A percentile compares a stretch with the other conserved stretches of the same genome.
Conservation (phyloP, 2,797 vertebrate genomes). For the Malacoctenus gilli region DNA sequence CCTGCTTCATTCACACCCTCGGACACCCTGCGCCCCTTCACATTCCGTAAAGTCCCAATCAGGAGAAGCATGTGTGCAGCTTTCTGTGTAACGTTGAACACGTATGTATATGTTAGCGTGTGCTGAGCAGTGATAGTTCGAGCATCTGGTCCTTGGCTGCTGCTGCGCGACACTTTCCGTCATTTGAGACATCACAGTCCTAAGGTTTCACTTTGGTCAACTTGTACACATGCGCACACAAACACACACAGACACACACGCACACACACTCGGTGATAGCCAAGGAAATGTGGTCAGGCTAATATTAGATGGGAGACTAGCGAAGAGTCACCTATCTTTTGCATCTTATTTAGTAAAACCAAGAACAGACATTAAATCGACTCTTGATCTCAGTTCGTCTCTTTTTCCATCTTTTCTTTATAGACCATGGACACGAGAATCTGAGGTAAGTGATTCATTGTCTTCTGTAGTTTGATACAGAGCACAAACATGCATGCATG, state of each 20-base stretch:
- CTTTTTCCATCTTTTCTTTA: constrained; percentile 41
- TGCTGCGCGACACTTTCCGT: constrained; percentile 75
- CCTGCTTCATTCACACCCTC: constrained; percentile 7
- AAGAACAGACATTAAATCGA: constrained; percentile 39
- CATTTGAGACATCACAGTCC: constrained; percentile 71
- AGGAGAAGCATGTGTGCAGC: constrained; percentile 1
- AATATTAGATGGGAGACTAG: constrained; percentile 84
- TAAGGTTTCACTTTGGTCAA: constrained; percentile 75
- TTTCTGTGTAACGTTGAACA: constrained; percentile 8
- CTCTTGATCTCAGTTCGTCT: constrained; percentile 30
- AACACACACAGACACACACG: constrained; percentile 33
- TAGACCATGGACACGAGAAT: constrained; percentile 67
- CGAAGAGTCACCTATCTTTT: constrained; percentile 62
- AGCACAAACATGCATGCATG: neutral
- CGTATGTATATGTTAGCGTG: constrained; percentile 26
- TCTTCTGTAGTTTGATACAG: constrained; percentile 2
- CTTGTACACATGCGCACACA: constrained; percentile 20
- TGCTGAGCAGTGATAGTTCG: constrained; percentile 59
- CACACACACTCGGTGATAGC: constrained; percentile 46
- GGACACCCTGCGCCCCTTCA: constrained; percentile 4
- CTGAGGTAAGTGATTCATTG: constrained; percentile 62
- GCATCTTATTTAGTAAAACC: constrained; percentile 64
- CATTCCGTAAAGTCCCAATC: neutral
- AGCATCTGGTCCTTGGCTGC: constrained; percentile 68
- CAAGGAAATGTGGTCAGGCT: constrained; percentile 80